Evolutionary conservation across 2,797 vertebrate genomes (phyloP).

Genomic region (Falco columbarius): DNA sequence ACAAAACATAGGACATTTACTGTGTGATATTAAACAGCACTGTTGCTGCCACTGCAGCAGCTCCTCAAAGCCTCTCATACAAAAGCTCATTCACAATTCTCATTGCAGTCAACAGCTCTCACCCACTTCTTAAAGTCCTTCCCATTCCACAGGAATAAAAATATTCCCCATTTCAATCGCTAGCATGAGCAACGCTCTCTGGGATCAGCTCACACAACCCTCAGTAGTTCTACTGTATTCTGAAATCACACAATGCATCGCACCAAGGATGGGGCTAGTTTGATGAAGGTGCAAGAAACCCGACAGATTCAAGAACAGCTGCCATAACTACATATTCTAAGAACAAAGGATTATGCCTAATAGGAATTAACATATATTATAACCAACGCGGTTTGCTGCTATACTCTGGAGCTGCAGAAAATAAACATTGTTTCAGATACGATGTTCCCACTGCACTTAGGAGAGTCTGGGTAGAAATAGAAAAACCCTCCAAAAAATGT

Average conservation of each 20-base stretch:
- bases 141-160: neutral
- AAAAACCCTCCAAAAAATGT: neutral
- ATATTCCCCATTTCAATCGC: neutral
- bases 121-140: neutral
- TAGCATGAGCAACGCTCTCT: neutral
- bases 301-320: neutral
- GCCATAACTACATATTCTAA: neutral
- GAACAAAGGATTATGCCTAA: neutral
- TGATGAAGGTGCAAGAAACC: neutral
- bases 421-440: neutral
- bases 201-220: neutral
- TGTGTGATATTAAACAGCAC: neutral
- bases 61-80: neutral
- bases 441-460: neutral
- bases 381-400: neutral
- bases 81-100: neutral
- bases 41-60: neutral
- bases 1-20: neutral
- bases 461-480: neutral
- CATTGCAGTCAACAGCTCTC: neutral
- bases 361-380: neutral
- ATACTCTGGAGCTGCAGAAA: neutral
- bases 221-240: neutral
- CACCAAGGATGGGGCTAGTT: neutral
- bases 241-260: neutral